Base-by-base conservation (phyloP, 2,113 vertebrate species). In the Strix uralensis region DNA sequence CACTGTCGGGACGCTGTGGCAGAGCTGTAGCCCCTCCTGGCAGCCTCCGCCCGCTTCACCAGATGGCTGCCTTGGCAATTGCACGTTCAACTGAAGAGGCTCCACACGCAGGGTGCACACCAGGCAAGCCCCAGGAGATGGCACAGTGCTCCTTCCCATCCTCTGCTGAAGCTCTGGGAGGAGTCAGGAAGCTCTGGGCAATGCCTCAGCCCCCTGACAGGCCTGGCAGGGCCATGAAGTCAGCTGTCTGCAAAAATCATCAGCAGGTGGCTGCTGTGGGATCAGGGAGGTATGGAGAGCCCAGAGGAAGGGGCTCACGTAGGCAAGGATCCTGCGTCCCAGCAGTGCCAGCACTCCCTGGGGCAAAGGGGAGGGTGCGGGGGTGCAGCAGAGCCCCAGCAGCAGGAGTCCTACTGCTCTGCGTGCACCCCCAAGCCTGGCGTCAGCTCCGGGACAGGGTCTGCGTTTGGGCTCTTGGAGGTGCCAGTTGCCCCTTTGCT, bases 11-110 rank as follows among this genome's bases (percentile, higher is more conserved):
- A 77, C 54, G 88, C 59, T n/a, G 70, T 66, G 78, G 91, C 32
- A 75, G 75, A 94, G 75, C 61, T 42, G 66, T 11, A 67, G 82
- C 46, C 77, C 65, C 55, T 72, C 58, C 86, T 88, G 66, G 83
- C 67, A 72, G 57, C 44, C 49, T 75, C 38, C 32, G 67, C 27
- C 38, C 32, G 3, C 32, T 77, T 86, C 54, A 80, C 66, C 93
- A 86, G 86, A 70, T 71, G 83, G 87, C 47, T 82, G 72, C 32
- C 58, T 62, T 61, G 81, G 86, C 91, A 59, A 42, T 15, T 40
- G 47, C 63, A 36, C 42, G n/a, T 63, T 63, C 72, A 40, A 8
- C 72, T 22, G 49, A 77, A 84, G 74, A 72, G 65, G 51, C 32
- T 78, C 66, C 34, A n/a, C 52, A 52, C 34, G 8, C 1, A 38